phyloP scores from a whole-genome alignment of 2,797 vertebrate species.

The Mormyrops boulengeri region DNA sequence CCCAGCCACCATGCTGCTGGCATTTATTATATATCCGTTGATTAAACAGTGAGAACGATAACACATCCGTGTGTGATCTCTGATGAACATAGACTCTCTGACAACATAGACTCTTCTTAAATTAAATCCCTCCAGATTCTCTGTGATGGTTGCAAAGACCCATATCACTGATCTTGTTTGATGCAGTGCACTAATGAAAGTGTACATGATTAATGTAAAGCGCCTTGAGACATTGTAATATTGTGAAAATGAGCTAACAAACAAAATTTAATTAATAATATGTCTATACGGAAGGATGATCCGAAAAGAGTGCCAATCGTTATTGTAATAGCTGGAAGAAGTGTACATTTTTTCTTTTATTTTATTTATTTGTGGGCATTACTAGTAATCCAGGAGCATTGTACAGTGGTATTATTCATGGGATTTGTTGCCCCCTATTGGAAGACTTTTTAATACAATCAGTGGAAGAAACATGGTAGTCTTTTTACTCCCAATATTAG shows the following conservation, averaged over 20 bases:
- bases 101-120: neutral
- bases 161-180: neutral
- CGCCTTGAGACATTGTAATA: neutral
- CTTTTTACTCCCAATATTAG: neutral
- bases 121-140: neutral
- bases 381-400: neutral
- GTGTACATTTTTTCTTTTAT: neutral
- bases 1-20: neutral
- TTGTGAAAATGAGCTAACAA: neutral
- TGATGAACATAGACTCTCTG: neutral
- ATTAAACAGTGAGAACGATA: neutral
- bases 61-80: neutral
- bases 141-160: neutral
- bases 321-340: neutral
- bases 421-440: neutral
- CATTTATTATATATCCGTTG: neutral
- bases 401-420: neutral
- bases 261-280: neutral
- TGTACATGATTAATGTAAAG: neutral
- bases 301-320: neutral
- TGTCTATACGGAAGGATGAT: neutral
- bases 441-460: neutral
- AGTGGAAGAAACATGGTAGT: neutral
- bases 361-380: neutral
- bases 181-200: neutral